Percentiles rank a stretch among this genome's conserved stretches.
phyloP scores from a whole-genome alignment of 2,797 vertebrate species.

The Pangasius macronema region DNA sequence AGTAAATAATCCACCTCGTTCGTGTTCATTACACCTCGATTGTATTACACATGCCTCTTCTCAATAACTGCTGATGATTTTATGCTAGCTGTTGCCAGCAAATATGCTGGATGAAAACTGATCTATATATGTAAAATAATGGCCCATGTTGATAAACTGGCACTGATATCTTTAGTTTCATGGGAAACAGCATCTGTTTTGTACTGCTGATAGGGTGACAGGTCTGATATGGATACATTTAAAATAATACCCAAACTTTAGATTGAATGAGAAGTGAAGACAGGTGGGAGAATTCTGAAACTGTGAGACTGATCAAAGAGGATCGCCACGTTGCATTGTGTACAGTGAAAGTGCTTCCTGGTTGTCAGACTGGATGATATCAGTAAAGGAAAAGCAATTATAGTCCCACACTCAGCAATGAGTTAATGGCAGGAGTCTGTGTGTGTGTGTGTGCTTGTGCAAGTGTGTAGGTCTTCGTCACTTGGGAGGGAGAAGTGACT shows the following conservation, averaged over 20 bases:
- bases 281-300: not conserved
- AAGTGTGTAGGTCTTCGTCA: constrained; percentile 19
- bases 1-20: not conserved
- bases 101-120: not conserved
- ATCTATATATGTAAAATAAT: not conserved
- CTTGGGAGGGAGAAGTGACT: constrained; percentile 48
- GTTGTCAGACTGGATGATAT: constrained; percentile 63
- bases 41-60: not conserved
- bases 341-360: constrained; percentile 45
- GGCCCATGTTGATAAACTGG: not conserved
- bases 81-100: not conserved
- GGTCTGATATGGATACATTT: not conserved
- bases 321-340: constrained; percentile 41
- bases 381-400: constrained; percentile 71
- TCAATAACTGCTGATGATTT: not conserved
- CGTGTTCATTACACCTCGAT: not conserved
- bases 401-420: constrained; percentile 61
- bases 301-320: constrained; percentile 3
- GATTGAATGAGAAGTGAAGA: constrained; percentile 5
- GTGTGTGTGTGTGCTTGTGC: constrained; percentile 20
- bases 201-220: not conserved
- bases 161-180: not conserved
- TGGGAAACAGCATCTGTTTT: not conserved
- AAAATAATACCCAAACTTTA: not conserved
- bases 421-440: constrained; percentile 58